These are phyloP conservation scores for Atherix ibis DNA, from an alignment of 2,888 invertebrate species.

Conservation along the genomic window DNA sequence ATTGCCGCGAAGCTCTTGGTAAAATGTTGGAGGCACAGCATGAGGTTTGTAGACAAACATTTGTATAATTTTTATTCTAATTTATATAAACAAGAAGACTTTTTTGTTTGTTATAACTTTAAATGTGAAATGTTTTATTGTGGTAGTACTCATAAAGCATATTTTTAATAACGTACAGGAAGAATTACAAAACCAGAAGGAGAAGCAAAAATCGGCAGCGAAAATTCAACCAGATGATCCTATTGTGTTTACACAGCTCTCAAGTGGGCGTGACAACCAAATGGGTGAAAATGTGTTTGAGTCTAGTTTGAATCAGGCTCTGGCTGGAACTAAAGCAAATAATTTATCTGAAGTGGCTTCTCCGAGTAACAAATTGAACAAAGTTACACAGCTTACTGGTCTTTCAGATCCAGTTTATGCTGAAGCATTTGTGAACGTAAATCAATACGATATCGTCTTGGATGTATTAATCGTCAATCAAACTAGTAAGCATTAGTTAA, in stretches of 20 bases:
- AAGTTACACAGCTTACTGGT: constrained; percentile 92
- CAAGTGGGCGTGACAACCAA: constrained; percentile 44
- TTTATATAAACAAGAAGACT: constrained; percentile 31
- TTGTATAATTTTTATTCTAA: too few species aligned
- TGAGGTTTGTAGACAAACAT: constrained; percentile 43
- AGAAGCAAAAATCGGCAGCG: constrained; percentile 50
- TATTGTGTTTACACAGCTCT: constrained; percentile 65
- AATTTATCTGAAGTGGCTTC: constrained; percentile 36
- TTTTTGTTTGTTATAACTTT: neutral
- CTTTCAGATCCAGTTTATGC: constrained; percentile 99
- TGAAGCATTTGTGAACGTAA: constrained; percentile 98
- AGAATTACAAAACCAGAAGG: constrained; percentile 35
- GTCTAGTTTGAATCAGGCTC: constrained; percentile 75
- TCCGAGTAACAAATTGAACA: constrained; percentile 45
- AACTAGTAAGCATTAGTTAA: constrained; percentile 64
- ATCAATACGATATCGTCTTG: constrained; percentile 95
- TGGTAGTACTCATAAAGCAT: too few species aligned
- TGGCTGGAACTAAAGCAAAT: constrained; percentile 45
- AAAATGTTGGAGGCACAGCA: constrained; percentile 71
- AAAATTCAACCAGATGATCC: constrained; percentile 75
- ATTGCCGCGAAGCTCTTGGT: constrained; percentile 62
- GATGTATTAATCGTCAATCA: constrained; percentile 98
- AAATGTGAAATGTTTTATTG: too few species aligned
- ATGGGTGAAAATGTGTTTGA: constrained; percentile 69
- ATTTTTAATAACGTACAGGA: constrained; percentile 15